A percentile compares a stretch with the other conserved stretches of the same genome.
Evolutionary conservation across 2,888 invertebrate species (phyloP).

Genomic region (Horisme vitalbata): DNA sequence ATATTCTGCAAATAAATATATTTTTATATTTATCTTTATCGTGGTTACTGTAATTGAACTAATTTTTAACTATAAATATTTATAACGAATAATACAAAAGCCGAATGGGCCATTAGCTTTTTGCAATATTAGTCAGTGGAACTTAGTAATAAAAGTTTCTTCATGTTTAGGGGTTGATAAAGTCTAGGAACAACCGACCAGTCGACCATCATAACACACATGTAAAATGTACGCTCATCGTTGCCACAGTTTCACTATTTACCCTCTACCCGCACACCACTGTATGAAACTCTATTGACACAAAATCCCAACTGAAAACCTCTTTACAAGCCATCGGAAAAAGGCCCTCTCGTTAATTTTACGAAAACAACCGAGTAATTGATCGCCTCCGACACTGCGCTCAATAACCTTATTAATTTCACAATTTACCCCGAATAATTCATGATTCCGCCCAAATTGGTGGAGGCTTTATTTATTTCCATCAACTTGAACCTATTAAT

Average conservation of each 20-base stretch:
- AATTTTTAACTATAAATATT: too few relatives aligned
- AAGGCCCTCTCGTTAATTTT: conserved; percentile 45
- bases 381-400: conserved; percentile 42
- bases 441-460: conserved; percentile 22
- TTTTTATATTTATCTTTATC: too few relatives aligned
- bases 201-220: too few relatives aligned
- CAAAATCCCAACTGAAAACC: conserved; percentile 2
- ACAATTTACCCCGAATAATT: conserved; percentile 27
- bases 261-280: conserved; percentile 1
- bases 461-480: conserved; percentile 25
- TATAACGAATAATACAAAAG: too few relatives aligned
- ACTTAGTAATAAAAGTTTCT: too few relatives aligned
- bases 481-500: conserved; percentile 30
- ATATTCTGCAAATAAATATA: too few relatives aligned
- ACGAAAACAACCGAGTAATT: conserved; percentile 68
- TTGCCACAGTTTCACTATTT: not conserved
- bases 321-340: conserved; percentile 14
- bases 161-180: too few relatives aligned
- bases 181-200: too few relatives aligned
- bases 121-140: too few relatives aligned
- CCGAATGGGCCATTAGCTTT: too few relatives aligned
- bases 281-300: conserved; percentile 1
- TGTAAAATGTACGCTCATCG: too few relatives aligned
- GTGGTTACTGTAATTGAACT: too few relatives aligned
- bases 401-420: conserved; percentile 34